phyloP scores from a whole-genome alignment of 2,113 vertebrate genomes.

The Lasiurus borealis region DNA sequence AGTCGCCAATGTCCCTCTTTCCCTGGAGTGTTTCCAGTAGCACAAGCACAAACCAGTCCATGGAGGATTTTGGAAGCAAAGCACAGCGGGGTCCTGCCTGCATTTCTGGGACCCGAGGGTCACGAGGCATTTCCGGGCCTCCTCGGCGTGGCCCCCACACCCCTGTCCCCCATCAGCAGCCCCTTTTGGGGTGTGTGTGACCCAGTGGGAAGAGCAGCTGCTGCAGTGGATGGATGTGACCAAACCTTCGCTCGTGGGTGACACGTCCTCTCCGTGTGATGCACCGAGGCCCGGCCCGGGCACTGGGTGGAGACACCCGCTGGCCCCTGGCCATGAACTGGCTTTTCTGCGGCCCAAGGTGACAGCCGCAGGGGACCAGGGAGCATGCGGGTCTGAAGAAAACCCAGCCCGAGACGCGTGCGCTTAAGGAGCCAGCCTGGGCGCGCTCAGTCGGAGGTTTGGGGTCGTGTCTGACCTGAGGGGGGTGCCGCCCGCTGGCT shows the following conservation, averaged over 20 bases:
- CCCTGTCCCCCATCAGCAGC: background rate
- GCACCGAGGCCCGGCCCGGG: no score
- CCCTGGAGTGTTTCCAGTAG: background rate
- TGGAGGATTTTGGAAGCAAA: background rate
- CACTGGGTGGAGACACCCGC: slow-evolving; percentile 28
- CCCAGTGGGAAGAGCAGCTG: background rate
- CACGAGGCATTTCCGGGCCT: background rate
- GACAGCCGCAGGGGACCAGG: slow-evolving; percentile 14
- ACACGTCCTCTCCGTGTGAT: background rate
- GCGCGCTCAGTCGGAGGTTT: background rate
- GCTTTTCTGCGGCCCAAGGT: slow-evolving; percentile 1
- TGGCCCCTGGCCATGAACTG: background rate
- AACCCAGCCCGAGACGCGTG: background rate
- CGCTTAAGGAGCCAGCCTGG: background rate
- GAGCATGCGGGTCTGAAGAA: background rate
- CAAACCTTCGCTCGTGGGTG: background rate
- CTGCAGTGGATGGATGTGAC: background rate
- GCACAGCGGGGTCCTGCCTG: background rate
- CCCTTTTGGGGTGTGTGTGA: background rate
- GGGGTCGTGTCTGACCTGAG: background rate
- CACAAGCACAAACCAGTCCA: background rate
- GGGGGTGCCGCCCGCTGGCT: background rate
- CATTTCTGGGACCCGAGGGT: slow-evolving; percentile 25
- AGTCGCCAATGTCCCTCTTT: background rate
- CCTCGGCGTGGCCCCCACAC: background rate